Conservation (phyloP, 2,888 invertebrate genomes). For the Stenchaetothrips biformis region DNA sequence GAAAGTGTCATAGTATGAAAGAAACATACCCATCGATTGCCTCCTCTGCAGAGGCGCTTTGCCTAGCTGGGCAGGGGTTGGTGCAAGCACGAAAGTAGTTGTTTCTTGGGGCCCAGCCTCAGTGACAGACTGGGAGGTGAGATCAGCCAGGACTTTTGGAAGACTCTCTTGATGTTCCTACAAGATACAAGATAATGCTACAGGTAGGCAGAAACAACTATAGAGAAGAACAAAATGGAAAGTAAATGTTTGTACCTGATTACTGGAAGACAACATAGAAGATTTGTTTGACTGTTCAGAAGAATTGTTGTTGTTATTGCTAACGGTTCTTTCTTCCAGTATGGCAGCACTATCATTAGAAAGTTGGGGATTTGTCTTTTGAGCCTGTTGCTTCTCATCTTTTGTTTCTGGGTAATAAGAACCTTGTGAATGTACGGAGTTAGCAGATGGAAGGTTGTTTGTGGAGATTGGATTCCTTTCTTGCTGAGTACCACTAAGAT, state of each 20-base stretch:
- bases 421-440: neutral
- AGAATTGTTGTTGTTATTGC: neutral
- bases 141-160: neutral
- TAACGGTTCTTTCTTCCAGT: no score
- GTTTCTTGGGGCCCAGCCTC: slow-evolving; percentile 33
- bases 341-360: no score
- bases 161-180: neutral
- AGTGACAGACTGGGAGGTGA: neutral
- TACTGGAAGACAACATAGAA: neutral
- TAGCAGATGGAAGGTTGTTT: no score
- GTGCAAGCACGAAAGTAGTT: slow-evolving; percentile 69
- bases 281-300: neutral
- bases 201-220: neutral
- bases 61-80: slow-evolving; percentile 91
- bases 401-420: no score
- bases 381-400: no score
- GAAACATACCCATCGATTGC: slow-evolving; percentile 67
- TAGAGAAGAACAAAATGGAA: neutral
- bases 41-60: slow-evolving; percentile 82
- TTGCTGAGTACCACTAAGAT: no score
- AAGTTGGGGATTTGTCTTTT: no score
- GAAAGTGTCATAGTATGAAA: neutral
- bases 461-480: no score
- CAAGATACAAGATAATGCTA: neutral
- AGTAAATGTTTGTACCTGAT: neutral